A percentile compares a stretch with the other conserved stretches of the same genome.
Evolutionary conservation across 1,140 invertebrate genomes (phyloP).

Genomic region (Semibalanus balanoides): DNA sequence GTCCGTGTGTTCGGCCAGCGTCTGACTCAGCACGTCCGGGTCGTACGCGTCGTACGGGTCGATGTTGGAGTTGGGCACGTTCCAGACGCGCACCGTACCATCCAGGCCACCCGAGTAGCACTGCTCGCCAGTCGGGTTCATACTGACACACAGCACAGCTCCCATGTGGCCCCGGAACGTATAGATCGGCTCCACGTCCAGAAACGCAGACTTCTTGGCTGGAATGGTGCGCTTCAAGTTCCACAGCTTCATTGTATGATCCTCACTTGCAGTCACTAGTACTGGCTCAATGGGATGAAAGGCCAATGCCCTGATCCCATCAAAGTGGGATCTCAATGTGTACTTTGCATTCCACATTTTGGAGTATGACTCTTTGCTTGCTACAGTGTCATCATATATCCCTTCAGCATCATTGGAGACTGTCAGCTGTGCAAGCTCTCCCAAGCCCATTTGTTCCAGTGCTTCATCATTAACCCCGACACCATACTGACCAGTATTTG

Average conservation of each 20-base stretch:
- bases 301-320: slow-evolving; percentile 85
- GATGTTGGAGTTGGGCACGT: slow-evolving; percentile 82
- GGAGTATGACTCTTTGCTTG: slow-evolving; percentile 80
- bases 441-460: slow-evolving; percentile 52
- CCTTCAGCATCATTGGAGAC: slow-evolving; percentile 91
- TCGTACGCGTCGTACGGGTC: slow-evolving; percentile 93
- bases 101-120: slow-evolving; percentile 92
- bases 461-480: slow-evolving; percentile 37
- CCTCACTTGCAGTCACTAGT: slow-evolving; percentile 93
- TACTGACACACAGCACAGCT: slow-evolving; percentile 82
- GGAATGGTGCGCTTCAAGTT: slow-evolving; percentile 95
- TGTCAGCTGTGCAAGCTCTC: slow-evolving; percentile 88
- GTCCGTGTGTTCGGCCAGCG: slow-evolving; percentile 78
- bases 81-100: slow-evolving; percentile 89
- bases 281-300: slow-evolving; percentile 97
- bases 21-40: slow-evolving; percentile 55
- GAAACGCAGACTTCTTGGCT: slow-evolving; percentile 85
- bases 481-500: no score
- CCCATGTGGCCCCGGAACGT: slow-evolving; percentile 90
- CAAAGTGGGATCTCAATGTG: slow-evolving; percentile 92
- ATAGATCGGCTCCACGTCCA: slow-evolving; percentile 96
- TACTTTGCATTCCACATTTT: slow-evolving; percentile 99
- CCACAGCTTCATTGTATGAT: slow-evolving; percentile 97
- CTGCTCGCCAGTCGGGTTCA: slow-evolving; percentile 77
- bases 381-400: slow-evolving; percentile 61